Conservation (phyloP, 2,888 invertebrate genomes). For the Bellardia bayeri region DNA sequence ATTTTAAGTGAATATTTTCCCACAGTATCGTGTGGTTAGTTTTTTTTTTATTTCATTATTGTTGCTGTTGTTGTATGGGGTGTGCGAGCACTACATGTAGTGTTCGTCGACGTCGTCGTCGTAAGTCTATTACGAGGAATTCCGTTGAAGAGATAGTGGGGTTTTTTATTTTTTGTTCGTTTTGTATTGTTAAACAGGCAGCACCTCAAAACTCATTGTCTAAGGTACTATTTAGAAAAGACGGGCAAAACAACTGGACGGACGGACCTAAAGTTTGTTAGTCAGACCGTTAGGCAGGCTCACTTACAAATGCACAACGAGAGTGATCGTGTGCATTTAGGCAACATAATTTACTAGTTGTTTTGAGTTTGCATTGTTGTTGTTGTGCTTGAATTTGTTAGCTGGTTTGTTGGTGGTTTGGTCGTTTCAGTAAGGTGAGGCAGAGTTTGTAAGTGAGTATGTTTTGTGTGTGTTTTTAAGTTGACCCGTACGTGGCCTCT, state of each 20-base stretch:
- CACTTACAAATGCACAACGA: slow-evolving; percentile 51
- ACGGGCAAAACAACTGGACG: slow-evolving; percentile 22
- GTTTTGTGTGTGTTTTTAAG: slow-evolving; percentile 74
- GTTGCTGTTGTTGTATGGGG: slow-evolving; percentile 65
- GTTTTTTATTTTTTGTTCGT: slow-evolving; percentile 61
- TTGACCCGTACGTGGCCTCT: slow-evolving; percentile 82
- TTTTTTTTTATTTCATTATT: slow-evolving; percentile 18
- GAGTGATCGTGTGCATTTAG: slow-evolving; percentile 71
- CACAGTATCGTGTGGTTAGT: slow-evolving; percentile 70
- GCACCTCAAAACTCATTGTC: slow-evolving; percentile 70
- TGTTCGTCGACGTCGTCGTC: slow-evolving; percentile 39
- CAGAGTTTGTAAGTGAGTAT: slow-evolving; percentile 74
- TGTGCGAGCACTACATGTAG: slow-evolving; percentile 68
- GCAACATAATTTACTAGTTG: slow-evolving; percentile 66
- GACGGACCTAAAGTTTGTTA: slow-evolving; percentile 26
- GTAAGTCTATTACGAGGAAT: slow-evolving; percentile 66
- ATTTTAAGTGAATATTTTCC: slow-evolving; percentile 74
- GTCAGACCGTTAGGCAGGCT: slow-evolving; percentile 20
- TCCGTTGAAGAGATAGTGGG: slow-evolving; percentile 56
- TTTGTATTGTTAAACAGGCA: slow-evolving; percentile 65
- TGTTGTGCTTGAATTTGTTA: slow-evolving; percentile 54
- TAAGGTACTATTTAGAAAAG: slow-evolving; percentile 65
- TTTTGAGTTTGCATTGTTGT: slow-evolving; percentile 41
- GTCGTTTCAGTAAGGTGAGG: slow-evolving; percentile 69
- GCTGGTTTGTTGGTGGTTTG: slow-evolving; percentile 47